These are phyloP conservation scores for Monomorium pharaonis DNA, from an alignment of 1,140 invertebrate genomes.

Conservation along the genomic window DNA sequence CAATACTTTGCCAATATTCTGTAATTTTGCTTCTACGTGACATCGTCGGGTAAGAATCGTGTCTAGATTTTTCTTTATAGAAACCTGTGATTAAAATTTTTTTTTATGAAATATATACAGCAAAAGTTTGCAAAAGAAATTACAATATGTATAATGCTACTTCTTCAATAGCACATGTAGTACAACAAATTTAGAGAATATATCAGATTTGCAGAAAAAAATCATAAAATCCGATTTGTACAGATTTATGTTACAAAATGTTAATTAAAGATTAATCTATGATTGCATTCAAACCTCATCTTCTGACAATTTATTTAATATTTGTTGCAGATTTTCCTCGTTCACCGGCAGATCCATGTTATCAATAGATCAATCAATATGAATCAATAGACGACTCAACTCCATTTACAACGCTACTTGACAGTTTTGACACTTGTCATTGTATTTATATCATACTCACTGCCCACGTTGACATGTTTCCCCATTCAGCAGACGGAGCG, in stretches of 20 bases:
- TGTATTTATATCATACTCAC: no score
- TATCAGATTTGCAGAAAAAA: no score
- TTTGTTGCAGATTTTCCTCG: slow-evolving; percentile 76
- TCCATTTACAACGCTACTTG: background rate
- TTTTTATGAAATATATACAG: background rate
- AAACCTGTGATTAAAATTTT: slow-evolving; percentile 83
- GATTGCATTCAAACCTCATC: slow-evolving; percentile 73
- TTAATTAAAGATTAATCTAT: slow-evolving; percentile 36
- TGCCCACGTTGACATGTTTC: no score
- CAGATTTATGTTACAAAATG: background rate
- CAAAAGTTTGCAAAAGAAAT: background rate
- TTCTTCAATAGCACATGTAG: background rate
- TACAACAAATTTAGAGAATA: background rate
- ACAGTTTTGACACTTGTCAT: background rate
- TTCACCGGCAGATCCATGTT: slow-evolving; percentile 71
- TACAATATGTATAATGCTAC: background rate
- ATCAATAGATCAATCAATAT: background rate
- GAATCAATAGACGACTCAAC: no score
- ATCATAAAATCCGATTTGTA: background rate
- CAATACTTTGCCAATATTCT: slow-evolving; percentile 87
- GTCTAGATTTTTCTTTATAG: slow-evolving; percentile 87
- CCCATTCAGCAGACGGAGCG: no score
- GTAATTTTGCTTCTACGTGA: slow-evolving; percentile 89
- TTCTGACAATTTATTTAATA: slow-evolving; percentile 77
- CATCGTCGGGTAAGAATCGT: slow-evolving; percentile 87